phyloP scores from a whole-genome alignment of 2,888 invertebrate genomes.

The Antheraea yamamai region DNA sequence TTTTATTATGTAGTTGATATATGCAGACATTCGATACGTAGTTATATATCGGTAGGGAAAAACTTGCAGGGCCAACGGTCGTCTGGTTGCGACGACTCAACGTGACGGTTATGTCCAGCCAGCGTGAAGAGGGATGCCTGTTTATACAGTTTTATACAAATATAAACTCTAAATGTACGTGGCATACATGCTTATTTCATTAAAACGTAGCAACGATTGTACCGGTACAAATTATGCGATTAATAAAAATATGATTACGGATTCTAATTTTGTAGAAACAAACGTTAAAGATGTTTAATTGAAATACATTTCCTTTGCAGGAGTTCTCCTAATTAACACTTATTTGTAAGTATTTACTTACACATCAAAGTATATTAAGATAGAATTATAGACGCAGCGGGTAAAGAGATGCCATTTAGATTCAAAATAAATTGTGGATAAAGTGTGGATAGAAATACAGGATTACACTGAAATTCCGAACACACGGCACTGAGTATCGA shows the following conservation, averaged over 20 bases:
- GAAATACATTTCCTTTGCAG: constrained; percentile 4
- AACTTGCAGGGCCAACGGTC: constrained; percentile 56
- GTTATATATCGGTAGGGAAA: constrained; percentile 28
- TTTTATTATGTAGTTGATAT: too few relatives aligned
- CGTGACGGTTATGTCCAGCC: constrained; percentile 62
- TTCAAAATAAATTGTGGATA: not conserved
- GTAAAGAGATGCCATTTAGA: not conserved
- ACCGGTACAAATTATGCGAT: not conserved
- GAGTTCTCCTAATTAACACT: not conserved
- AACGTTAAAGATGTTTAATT: not conserved
- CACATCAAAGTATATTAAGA: not conserved
- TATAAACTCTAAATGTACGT: constrained; percentile 26
- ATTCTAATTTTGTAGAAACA: constrained; percentile 6
- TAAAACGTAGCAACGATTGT: not conserved
- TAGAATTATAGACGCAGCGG: not conserved
- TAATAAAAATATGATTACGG: not conserved
- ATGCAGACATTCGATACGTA: not conserved
- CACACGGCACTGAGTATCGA: not conserved
- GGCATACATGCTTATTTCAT: not conserved
- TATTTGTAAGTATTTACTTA: not conserved
- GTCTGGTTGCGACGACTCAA: constrained; percentile 26
- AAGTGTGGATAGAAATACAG: not conserved
- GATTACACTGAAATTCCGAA: not conserved
- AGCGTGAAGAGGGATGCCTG: constrained; percentile 68
- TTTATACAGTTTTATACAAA: constrained; percentile 35